Percentiles rank a stretch among this genome's conserved stretches.
These are phyloP conservation scores for Poeciliopsis gracilis DNA, from an alignment of 2,797 vertebrate genomes.

Conservation along the genomic window DNA sequence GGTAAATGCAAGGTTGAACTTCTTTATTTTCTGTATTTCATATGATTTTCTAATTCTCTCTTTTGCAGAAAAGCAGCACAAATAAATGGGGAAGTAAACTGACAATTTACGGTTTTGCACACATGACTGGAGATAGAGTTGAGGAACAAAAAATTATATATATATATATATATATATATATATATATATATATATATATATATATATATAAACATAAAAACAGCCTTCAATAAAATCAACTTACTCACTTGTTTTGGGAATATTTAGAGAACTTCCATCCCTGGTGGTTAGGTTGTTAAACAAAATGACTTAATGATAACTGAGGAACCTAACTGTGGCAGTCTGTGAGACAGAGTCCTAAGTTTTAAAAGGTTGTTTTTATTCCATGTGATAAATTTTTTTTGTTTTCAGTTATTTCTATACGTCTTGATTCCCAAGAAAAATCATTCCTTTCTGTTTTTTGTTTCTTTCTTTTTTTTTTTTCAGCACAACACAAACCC, in stretches of 20 bases:
- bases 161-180: too few relatives aligned
- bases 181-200: too few relatives aligned
- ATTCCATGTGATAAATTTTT: background rate
- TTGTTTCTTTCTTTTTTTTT: too few relatives aligned
- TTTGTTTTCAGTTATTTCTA: background rate
- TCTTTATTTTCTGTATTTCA: background rate
- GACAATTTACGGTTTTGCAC: background rate
- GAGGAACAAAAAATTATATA: background rate
- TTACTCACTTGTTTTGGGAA: background rate
- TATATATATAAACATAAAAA: background rate
- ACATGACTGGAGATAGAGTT: background rate
- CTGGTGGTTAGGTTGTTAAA: background rate
- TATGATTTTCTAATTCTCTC: background rate
- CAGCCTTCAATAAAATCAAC: background rate
- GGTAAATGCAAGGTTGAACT: background rate
- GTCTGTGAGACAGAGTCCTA: background rate
- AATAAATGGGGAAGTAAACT: background rate
- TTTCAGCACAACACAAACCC: background rate
- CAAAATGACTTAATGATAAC: background rate
- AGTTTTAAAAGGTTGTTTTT: background rate
- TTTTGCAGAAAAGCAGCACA: background rate
- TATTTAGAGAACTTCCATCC: background rate
- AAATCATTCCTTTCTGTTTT: background rate
- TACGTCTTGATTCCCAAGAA: background rate
- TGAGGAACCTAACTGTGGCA: background rate